phyloP scores from a whole-genome alignment of 2,888 invertebrate genomes.

The Melitaea athalia region DNA sequence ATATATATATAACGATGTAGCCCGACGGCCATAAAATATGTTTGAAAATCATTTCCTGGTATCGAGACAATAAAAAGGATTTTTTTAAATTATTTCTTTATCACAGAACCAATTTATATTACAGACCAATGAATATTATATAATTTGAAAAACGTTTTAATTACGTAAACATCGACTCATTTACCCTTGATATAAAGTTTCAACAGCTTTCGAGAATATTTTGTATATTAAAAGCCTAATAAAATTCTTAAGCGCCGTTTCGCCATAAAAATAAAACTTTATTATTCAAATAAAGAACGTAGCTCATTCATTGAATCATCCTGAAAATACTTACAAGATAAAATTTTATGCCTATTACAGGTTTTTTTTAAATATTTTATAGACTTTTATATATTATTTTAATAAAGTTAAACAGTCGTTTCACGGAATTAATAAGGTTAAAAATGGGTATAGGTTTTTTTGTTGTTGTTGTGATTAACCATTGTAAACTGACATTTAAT shows the following conservation, averaged over 20 bases:
- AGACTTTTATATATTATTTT: neutral
- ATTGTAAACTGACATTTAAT: no score
- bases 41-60: no score
- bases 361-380: neutral
- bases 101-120: neutral
- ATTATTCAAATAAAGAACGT: slow-evolving; percentile 25
- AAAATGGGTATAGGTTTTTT: no score
- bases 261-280: slow-evolving; percentile 21
- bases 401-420: neutral
- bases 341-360: neutral
- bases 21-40: no score
- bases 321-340: neutral
- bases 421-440: no score
- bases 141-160: neutral
- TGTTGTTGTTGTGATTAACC: no score
- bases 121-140: neutral
- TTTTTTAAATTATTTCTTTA: no score
- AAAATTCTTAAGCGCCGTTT: slow-evolving; percentile 23
- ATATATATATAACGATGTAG: no score
- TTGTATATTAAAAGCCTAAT: slow-evolving; percentile 20
- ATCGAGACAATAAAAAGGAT: no score
- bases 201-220: slow-evolving; percentile 15
- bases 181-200: slow-evolving; percentile 1
- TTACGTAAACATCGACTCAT: slow-evolving; percentile 6
- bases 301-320: slow-evolving; percentile 13